phyloP scores from a whole-genome alignment of 2,797 vertebrate species.

The Scolopax bukidnonensis region DNA sequence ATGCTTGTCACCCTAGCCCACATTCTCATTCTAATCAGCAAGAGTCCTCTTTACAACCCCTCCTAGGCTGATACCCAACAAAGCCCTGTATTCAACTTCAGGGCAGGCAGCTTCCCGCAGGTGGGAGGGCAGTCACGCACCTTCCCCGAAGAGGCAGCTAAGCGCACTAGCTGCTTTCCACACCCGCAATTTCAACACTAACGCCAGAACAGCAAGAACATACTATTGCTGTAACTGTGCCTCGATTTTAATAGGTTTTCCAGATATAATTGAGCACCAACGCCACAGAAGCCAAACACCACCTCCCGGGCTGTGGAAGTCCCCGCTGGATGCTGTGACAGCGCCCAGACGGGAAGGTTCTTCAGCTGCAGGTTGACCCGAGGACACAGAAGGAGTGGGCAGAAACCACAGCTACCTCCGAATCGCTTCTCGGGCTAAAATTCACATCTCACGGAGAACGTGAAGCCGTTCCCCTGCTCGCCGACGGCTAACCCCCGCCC shows the following conservation, averaged over 20 bases:
- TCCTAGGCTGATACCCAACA: neutral
- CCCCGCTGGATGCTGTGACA: rapidly evolving
- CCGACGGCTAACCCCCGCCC: neutral
- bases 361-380: neutral
- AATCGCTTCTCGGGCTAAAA: neutral
- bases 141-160: neutral
- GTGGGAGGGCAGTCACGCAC: neutral
- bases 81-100: no score
- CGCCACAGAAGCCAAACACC: neutral
- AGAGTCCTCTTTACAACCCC: neutral
- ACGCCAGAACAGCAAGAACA: rapidly evolving
- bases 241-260: neutral
- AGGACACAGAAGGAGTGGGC: neutral
- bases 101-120: neutral
- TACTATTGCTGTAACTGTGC: rapidly evolving
- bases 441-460: neutral
- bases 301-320: rapidly evolving
- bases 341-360: rapidly evolving
- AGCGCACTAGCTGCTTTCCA: neutral
- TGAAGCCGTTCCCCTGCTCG: neutral
- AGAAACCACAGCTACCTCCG: neutral
- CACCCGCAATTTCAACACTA: rapidly evolving
- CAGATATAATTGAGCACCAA: rapidly evolving
- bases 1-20: neutral
- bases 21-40: neutral